Conservation (phyloP, 2,888 invertebrate species). For the Drosophila mayaguana region DNA sequence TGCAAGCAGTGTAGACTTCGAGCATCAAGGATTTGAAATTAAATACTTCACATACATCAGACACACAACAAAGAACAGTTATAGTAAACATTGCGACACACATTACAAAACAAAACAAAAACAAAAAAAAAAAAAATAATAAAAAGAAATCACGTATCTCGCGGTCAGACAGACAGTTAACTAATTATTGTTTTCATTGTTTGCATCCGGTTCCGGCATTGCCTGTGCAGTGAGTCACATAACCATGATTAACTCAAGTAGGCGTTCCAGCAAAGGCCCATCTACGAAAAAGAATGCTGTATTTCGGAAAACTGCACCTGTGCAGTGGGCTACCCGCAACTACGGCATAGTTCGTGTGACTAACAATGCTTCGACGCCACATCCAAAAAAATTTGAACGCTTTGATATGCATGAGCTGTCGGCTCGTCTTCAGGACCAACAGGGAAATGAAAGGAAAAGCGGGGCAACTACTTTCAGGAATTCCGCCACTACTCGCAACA, state of each 20-base stretch:
- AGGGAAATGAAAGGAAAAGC: too few species aligned
- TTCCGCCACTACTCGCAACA: too few species aligned
- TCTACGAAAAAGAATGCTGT: background rate
- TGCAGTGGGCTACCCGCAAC: constrained; percentile 30
- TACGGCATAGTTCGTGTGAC: constrained; percentile 51
- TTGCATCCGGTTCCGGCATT: background rate
- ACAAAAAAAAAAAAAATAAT: background rate
- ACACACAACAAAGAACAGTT: background rate
- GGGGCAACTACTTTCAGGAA: too few species aligned
- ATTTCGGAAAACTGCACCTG: background rate
- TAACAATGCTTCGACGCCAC: constrained; percentile 41
- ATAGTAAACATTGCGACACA: background rate
- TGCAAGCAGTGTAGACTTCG: constrained; percentile 5
- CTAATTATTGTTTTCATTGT: background rate
- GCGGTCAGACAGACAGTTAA: background rate
- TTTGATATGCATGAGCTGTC: constrained; percentile 32
- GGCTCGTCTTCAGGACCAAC: constrained; percentile 28
- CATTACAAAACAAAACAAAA: background rate
- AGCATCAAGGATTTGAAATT: background rate
- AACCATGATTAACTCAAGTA: rapidly evolving
- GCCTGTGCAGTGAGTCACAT: background rate
- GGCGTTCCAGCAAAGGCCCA: too few species aligned
- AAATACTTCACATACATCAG: background rate
- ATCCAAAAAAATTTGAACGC: constrained; percentile 25
- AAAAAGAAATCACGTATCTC: background rate